Evolutionary conservation across 2,113 vertebrate genomes (phyloP).

Genomic region (Columba livia): DNA sequence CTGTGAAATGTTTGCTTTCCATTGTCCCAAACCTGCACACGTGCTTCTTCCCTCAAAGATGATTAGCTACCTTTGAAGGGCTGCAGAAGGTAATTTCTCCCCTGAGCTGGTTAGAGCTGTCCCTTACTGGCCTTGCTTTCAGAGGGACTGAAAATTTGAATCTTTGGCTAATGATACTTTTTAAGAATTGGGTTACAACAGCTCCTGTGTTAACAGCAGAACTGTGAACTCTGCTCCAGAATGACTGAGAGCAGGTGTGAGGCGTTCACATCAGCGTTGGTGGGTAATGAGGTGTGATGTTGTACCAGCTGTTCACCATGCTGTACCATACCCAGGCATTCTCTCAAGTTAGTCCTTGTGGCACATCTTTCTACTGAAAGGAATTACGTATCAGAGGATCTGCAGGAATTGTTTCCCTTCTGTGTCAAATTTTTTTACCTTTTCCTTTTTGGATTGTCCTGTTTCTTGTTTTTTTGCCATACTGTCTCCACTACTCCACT

Average conservation of each 20-base stretch:
- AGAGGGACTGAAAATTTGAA: not conserved
- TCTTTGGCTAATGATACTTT: not conserved
- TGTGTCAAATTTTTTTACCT: not conserved
- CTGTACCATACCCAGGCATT: not conserved
- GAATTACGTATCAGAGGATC: not conserved
- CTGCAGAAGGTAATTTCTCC: not conserved
- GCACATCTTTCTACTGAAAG: not conserved
- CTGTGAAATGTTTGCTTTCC: not conserved
- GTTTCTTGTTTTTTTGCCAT: not conserved
- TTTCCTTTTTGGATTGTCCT: not conserved
- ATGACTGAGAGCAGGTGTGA: not conserved
- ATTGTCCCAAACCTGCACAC: fast-evolving
- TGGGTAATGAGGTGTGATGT: not conserved
- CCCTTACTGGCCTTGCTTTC: not conserved
- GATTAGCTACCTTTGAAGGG: not conserved
- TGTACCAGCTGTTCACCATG: not conserved
- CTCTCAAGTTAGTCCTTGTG: not conserved
- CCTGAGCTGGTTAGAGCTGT: not conserved
- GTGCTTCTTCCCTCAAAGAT: not conserved
- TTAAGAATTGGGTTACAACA: not conserved
- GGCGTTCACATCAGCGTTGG: not conserved
- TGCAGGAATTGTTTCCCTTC: not conserved
- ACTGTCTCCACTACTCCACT: not conserved
- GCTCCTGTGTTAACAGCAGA: not conserved
- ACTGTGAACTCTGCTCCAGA: not conserved